These are phyloP conservation scores for Unio pictorum DNA, from an alignment of 2,888 invertebrate genomes.

Conservation along the genomic window DNA sequence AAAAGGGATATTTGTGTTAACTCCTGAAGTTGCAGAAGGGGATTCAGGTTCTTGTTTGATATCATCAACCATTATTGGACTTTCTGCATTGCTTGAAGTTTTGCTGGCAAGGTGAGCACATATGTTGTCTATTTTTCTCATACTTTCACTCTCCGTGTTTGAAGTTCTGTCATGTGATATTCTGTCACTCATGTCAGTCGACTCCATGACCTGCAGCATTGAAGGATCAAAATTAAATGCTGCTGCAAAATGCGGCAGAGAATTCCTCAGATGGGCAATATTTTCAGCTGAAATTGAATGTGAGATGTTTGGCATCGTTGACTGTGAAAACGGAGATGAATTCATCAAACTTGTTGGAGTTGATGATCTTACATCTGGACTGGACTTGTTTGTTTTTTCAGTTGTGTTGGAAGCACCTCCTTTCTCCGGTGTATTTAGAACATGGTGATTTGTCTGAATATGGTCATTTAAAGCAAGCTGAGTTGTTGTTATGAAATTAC, in stretches of 20 bases:
- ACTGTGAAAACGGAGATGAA: neutral
- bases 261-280: conserved; percentile 1
- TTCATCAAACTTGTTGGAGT: no score
- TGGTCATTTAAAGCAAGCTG: conserved; percentile 55
- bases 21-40: conserved; percentile 9
- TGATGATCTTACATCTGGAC: no score
- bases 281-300: conserved; percentile 2
- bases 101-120: conserved; percentile 48
- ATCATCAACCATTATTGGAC: neutral
- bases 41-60: conserved; percentile 39
- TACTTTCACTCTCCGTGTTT: conserved; percentile 26
- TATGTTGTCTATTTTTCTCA: conserved; percentile 49
- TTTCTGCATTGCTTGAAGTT: conserved; percentile 13
- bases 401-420: neutral
- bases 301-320: neutral
- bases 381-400: neutral
- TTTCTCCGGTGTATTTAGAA: conserved; percentile 25
- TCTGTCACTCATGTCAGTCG: conserved; percentile 16
- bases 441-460: conserved; percentile 53
- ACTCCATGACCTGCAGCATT: no score
- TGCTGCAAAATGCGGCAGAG: conserved; percentile 6
- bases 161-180: conserved; percentile 12
- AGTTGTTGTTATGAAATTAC: conserved; percentile 50
- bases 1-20: conserved; percentile 5
- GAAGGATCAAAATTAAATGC: conserved; percentile 3